Conservation (phyloP, 2,113 vertebrate genomes). For the Platanista minor region DNA sequence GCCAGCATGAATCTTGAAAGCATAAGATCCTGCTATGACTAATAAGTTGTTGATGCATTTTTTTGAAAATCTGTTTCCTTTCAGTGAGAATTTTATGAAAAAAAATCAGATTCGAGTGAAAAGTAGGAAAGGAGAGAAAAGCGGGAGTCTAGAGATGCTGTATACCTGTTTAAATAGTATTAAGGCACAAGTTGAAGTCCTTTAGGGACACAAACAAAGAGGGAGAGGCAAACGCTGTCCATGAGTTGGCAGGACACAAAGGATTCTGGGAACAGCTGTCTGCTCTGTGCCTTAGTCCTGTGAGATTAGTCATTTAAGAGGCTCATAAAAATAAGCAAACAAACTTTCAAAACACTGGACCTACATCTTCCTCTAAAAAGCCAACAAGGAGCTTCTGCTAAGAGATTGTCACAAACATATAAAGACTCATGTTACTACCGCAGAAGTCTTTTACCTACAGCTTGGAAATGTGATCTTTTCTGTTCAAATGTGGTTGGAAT, state of each 20-base stretch:
- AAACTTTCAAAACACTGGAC: constrained; percentile 78
- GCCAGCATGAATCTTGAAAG: neutral
- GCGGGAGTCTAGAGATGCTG: neutral
- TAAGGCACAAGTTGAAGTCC: neutral
- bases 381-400: constrained; percentile 75
- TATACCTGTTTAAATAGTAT: neutral
- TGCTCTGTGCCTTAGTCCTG: constrained; percentile 52
- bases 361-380: constrained; percentile 74
- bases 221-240: neutral
- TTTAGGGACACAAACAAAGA: neutral
- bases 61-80: constrained; percentile 23
- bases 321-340: constrained; percentile 81
- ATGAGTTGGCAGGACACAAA: neutral
- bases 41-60: neutral
- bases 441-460: constrained; percentile 81
- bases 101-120: constrained; percentile 15
- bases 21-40: neutral
- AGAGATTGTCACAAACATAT: constrained; percentile 76
- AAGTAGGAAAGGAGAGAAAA: constrained; percentile 14
- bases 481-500: constrained; percentile 80
- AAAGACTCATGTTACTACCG: constrained; percentile 77
- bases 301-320: constrained; percentile 73
- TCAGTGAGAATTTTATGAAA: constrained; percentile 1
- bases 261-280: constrained; percentile 68
- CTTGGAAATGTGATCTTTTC: constrained; percentile 80